Conservation (phyloP, 2,888 invertebrate genomes). For the Hydrotaea diabolus region DNA sequence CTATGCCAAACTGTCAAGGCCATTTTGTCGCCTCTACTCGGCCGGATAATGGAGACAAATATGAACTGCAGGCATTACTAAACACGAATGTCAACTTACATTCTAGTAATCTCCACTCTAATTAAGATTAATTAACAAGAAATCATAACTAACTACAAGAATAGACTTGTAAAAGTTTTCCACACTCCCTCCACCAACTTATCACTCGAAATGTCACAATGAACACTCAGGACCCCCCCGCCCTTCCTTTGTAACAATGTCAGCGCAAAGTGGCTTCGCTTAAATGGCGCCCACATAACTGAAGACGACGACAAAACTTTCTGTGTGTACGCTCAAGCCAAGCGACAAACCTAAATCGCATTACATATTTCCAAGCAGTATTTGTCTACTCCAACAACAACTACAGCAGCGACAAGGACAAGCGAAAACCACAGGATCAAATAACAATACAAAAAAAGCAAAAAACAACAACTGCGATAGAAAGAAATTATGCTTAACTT, state of each 20-base stretch:
- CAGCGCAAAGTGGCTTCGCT: background rate
- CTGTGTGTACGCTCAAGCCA: background rate
- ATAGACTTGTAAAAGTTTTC: no score
- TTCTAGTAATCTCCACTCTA: background rate
- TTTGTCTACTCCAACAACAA: background rate
- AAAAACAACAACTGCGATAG: background rate
- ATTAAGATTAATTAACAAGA: slow-evolving; percentile 18
- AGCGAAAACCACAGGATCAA: background rate
- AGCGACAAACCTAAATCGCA: background rate
- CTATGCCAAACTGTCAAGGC: background rate
- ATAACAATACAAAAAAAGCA: background rate
- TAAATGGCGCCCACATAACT: background rate
- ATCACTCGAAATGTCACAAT: background rate
- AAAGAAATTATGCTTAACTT: slow-evolving; percentile 1
- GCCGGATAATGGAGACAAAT: background rate
- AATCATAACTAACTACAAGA: background rate
- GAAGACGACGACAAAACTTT: background rate
- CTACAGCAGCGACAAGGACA: background rate
- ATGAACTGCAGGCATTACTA: background rate
- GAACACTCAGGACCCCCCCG: background rate
- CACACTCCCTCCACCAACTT: background rate
- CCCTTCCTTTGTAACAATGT: background rate
- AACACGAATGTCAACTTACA: background rate
- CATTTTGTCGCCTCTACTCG: background rate
- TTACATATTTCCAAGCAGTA: background rate